phyloP scores from a whole-genome alignment of 2,113 vertebrate species.

The Elgaria multicarinata region DNA sequence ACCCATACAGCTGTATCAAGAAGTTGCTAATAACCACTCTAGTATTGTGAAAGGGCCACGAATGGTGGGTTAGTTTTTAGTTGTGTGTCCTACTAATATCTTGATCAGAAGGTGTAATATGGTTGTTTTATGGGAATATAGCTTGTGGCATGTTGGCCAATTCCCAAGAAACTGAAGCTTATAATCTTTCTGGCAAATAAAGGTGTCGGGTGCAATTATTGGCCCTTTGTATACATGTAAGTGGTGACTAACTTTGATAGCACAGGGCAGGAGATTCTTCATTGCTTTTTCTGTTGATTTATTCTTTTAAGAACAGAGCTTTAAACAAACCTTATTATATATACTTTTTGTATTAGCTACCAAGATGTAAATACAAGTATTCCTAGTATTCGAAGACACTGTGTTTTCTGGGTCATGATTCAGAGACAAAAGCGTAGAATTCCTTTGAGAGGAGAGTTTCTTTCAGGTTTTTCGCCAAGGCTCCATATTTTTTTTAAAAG shows the following conservation, averaged over 20 bases:
- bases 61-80: too few relatives aligned
- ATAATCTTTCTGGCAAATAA: not conserved
- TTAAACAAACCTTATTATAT: too few relatives aligned
- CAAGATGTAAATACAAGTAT: slow-evolving; percentile 25
- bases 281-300: not conserved
- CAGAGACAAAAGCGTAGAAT: not conserved
- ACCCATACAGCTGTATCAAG: not conserved
- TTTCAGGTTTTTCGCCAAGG: slow-evolving; percentile 15
- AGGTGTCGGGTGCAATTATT: slow-evolving; percentile 40
- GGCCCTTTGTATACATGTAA: slow-evolving; percentile 12
- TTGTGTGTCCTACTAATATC: not conserved
- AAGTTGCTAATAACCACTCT: not conserved
- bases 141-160: slow-evolving; percentile 32
- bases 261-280: not conserved
- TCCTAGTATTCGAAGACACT: slow-evolving; percentile 6
- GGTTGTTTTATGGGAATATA: slow-evolving; percentile 36
- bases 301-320: not conserved
- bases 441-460: slow-evolving; percentile 22
- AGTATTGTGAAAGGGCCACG: not conserved
- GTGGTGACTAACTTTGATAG: not conserved
- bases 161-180: slow-evolving; percentile 44
- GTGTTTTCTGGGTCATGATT: slow-evolving; percentile 9
- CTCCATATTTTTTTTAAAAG: not conserved
- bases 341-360: not conserved
- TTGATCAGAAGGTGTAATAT: not conserved